Base-by-base conservation (phyloP, 2,797 vertebrate species). In the Siniperca scherzeri region DNA sequence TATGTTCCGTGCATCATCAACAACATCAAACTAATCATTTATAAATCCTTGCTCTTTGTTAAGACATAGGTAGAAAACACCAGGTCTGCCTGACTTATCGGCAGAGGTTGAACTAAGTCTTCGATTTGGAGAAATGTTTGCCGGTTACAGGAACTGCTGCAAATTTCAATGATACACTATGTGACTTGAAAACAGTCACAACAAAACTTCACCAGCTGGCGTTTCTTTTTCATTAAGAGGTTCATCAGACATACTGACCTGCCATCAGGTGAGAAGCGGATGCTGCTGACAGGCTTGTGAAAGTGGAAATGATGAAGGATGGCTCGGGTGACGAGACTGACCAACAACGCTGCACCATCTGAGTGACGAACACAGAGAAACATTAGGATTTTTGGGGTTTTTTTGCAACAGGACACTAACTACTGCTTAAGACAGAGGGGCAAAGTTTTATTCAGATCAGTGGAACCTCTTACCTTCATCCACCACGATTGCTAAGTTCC, bases 251-350 rank as follows among this genome's bases (percentile, higher is more conserved):
- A 0, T 13, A 2, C n/a, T 89, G 72, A 99, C 98, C 96, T 97
- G 95, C 98, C 98, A 22, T 99, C 96, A 0, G 98, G 98, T 3
- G 98, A 99, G 94, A 99, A 99, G 82, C 95, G 92, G 88, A 99
- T 81, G 57, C 97, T 96, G 85, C 93, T 96, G 82, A 99, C 98
- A 0, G 97, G 97, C 80, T 97, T 97, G 92, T 98, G 97, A 81
- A 99, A 99, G 91, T 98, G 95, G 85, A 97, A 98, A n/a, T 91
- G 96, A 93, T 99, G 97, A 22, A 99, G 97, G 70, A 97, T 89
- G 0, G 98, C 96, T 69, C 96, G 94, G 38, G 97, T 97, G 38
- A 96, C 76, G 83, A 99, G 93, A 81, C 98, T 99, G 88, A 99
- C 93, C 85, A 99, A 91, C 84, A 99, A 70, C 0, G 98, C 98